phyloP scores from a whole-genome alignment of 2,888 invertebrate genomes.

The Scaptomyza reducta region DNA sequence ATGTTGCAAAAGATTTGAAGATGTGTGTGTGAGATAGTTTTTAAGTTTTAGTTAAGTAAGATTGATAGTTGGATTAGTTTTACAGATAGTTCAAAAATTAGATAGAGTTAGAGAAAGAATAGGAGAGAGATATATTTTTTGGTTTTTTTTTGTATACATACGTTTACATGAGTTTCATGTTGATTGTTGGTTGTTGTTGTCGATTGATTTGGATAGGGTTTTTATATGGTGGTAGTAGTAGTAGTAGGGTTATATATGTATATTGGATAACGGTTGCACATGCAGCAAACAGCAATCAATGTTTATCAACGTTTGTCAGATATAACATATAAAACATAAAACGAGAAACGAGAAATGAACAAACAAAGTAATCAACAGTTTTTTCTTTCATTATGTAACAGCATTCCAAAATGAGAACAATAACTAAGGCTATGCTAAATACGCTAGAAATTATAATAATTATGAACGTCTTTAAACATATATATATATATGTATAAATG shows the following conservation, averaged over 20 bases:
- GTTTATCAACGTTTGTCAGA: slow-evolving; percentile 45
- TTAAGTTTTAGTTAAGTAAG: background rate
- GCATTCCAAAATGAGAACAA: slow-evolving; percentile 56
- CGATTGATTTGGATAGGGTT: slow-evolving; percentile 51
- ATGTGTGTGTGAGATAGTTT: slow-evolving; percentile 8
- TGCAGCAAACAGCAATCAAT: slow-evolving; percentile 68
- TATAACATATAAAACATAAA: slow-evolving; percentile 54
- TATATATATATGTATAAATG: slow-evolving; percentile 1
- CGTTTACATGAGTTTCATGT: slow-evolving; percentile 77
- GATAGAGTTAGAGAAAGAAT: slow-evolving; percentile 11
- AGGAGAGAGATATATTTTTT: slow-evolving; percentile 21
- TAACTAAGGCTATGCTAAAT: slow-evolving; percentile 43
- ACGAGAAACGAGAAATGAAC: slow-evolving; percentile 62
- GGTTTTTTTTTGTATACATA: slow-evolving; percentile 72
- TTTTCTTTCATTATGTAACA: slow-evolving; percentile 17
- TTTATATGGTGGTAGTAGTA: slow-evolving; percentile 34
- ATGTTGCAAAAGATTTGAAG: slow-evolving; percentile 27
- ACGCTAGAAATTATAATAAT: slow-evolving; percentile 29
- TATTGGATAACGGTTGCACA: slow-evolving; percentile 43
- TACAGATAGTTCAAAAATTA: background rate
- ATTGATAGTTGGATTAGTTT: slow-evolving; percentile 8
- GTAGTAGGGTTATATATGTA: slow-evolving; percentile 31
- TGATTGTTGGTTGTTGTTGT: slow-evolving; percentile 53
- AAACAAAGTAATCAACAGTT: slow-evolving; percentile 57
- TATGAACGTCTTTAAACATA: slow-evolving; percentile 3